These are phyloP conservation scores for Ptiloglossa arizonensis DNA, from an alignment of 1,140 invertebrate species.

Conservation along the genomic window DNA sequence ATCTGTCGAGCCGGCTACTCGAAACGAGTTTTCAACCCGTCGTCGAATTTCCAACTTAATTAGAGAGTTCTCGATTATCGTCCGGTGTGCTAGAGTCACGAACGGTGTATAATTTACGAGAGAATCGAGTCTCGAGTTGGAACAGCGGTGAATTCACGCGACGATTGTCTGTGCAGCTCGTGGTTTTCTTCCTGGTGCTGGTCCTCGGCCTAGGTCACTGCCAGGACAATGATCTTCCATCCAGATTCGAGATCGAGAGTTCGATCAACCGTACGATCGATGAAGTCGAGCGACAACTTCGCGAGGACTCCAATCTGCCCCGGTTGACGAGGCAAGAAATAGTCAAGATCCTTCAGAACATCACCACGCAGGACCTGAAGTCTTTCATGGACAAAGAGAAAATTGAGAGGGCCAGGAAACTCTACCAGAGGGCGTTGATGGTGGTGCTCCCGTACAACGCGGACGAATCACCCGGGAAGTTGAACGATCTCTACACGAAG, in stretches of 20 bases:
- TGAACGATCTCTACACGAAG: slow-evolving; percentile 83
- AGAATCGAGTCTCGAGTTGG: background rate
- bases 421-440: slow-evolving; percentile 83
- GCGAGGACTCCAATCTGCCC: slow-evolving; percentile 82
- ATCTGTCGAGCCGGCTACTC: too few relatives aligned
- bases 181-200: slow-evolving; percentile 70
- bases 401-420: slow-evolving; percentile 76
- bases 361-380: slow-evolving; percentile 82
- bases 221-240: slow-evolving; percentile 62
- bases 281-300: slow-evolving; percentile 84
- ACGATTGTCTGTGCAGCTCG: slow-evolving; percentile 57
- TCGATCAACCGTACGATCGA: slow-evolving; percentile 83
- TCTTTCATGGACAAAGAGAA: slow-evolving; percentile 76
- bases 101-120: background rate
- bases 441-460: slow-evolving; percentile 83
- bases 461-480: slow-evolving; percentile 75
- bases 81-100: too few relatives aligned
- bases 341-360: slow-evolving; percentile 83
- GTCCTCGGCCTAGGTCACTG: slow-evolving; percentile 67
- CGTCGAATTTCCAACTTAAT: too few relatives aligned
- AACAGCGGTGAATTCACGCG: background rate
- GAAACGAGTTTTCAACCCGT: too few relatives aligned
- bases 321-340: slow-evolving; percentile 83
- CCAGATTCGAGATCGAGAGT: slow-evolving; percentile 72
- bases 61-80: too few relatives aligned